Evolutionary conservation across 2,888 invertebrate genomes (phyloP).

Genomic region (Caenorhabditis drosophilae): DNA sequence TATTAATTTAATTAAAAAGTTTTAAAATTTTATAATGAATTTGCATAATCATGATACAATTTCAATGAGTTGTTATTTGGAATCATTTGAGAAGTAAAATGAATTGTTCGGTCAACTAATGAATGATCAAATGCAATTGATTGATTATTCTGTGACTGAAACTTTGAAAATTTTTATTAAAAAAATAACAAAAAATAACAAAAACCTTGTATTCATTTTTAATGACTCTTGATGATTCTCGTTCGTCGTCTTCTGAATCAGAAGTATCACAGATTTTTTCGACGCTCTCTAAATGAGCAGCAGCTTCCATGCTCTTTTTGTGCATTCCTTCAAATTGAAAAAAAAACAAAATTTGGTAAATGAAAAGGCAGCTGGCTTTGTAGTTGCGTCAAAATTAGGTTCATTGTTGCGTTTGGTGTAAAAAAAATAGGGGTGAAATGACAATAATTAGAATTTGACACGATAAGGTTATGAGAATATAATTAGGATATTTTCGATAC

Average conservation of each 20-base stretch:
- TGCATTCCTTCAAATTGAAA: constrained; percentile 85
- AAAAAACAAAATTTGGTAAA: neutral
- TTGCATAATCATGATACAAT: constrained; percentile 34
- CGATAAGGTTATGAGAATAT: too few species aligned
- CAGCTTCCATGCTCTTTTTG: constrained; percentile 95
- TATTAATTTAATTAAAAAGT: neutral
- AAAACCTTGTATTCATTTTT: neutral
- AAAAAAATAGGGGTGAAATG: too few species aligned
- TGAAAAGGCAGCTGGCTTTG: too few species aligned
- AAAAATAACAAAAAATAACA: too few species aligned
- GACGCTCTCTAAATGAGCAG: constrained; percentile 86
- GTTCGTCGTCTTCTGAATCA: constrained; percentile 50
- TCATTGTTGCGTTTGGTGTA: too few species aligned
- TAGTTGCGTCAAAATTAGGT: too few species aligned
- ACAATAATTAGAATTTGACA: too few species aligned
- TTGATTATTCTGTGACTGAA: neutral
- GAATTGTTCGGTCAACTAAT: too few species aligned
- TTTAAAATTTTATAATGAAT: constrained; percentile 7
- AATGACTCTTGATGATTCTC: neutral
- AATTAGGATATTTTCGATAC: too few species aligned
- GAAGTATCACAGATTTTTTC: constrained; percentile 47
- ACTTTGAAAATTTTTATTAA: too few species aligned
- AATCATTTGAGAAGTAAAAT: constrained; percentile 29
- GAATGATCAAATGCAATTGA: too few species aligned
- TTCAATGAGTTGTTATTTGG: constrained; percentile 24